Evolutionary conservation across 2,113 vertebrate species (phyloP).

Genomic region (Falcunculus frontatus): DNA sequence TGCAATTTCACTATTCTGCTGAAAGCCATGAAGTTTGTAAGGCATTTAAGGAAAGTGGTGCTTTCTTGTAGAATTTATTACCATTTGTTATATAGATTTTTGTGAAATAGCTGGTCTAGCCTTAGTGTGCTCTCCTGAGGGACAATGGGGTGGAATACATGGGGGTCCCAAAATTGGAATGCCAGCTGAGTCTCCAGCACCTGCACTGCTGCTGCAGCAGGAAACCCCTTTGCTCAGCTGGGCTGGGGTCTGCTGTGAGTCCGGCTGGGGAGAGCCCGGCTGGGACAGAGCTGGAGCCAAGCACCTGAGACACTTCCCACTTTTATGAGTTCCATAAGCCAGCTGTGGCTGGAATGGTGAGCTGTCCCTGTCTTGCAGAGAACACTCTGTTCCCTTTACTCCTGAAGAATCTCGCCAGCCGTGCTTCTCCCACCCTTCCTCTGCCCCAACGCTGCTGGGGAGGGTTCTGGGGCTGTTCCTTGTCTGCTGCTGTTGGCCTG

Average conservation of each 20-base stretch:
- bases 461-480: not conserved
- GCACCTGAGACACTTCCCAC: not conserved
- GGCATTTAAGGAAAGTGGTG: not conserved
- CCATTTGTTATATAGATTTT: not conserved
- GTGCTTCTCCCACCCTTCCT: not conserved
- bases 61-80: not conserved
- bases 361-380: not conserved
- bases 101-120: not conserved
- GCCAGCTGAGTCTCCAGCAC: not conserved
- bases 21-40: not conserved
- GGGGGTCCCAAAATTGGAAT: not conserved
- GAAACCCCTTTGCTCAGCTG: not conserved
- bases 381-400: not conserved
- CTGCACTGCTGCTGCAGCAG: not conserved
- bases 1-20: not conserved
- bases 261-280: not conserved
- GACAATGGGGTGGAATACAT: not conserved
- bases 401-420: not conserved
- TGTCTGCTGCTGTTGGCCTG: not conserved
- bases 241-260: not conserved
- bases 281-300: not conserved
- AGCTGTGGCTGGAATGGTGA: not conserved
- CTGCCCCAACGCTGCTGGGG: not conserved
- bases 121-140: not conserved
- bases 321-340: slow-evolving; percentile 38